A percentile compares a stretch with the other conserved stretches of the same genome.
Conservation (phyloP, 2,797 vertebrate species). For the Chrysocyon brachyurus region DNA sequence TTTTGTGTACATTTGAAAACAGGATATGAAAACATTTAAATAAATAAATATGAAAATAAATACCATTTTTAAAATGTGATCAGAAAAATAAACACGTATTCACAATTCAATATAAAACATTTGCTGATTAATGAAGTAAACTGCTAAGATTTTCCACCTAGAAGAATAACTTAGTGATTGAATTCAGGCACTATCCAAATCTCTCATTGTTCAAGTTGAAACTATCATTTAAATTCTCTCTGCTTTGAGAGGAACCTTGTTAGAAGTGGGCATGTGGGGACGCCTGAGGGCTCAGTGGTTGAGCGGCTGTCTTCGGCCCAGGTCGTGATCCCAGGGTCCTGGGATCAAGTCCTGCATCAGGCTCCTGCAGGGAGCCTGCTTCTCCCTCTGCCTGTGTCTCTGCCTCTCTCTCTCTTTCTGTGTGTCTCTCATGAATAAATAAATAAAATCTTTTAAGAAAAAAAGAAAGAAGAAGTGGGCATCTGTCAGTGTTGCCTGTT, state of each 20-base stretch:
- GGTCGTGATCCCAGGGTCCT: too few species aligned
- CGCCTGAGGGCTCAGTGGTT: too few species aligned
- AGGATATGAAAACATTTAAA: neutral
- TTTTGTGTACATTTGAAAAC: neutral
- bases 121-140: neutral
- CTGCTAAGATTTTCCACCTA: constrained; percentile 5
- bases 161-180: neutral
- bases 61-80: neutral
- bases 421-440: too few species aligned
- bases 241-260: neutral
- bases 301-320: too few species aligned
- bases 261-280: neutral
- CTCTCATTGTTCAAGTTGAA: neutral
- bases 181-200: constrained; percentile 25
- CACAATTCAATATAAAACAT: constrained; percentile 23
- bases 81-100: constrained; percentile 3
- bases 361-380: too few species aligned
- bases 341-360: too few species aligned
- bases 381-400: too few species aligned
- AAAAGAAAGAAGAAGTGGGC: neutral
- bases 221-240: neutral
- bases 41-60: neutral
- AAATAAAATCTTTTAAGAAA: too few species aligned
- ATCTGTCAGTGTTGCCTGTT: neutral
- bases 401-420: too few species aligned